These are phyloP conservation scores for Drosophila lacicola DNA, from an alignment of 2,888 invertebrate genomes.

Conservation along the genomic window DNA sequence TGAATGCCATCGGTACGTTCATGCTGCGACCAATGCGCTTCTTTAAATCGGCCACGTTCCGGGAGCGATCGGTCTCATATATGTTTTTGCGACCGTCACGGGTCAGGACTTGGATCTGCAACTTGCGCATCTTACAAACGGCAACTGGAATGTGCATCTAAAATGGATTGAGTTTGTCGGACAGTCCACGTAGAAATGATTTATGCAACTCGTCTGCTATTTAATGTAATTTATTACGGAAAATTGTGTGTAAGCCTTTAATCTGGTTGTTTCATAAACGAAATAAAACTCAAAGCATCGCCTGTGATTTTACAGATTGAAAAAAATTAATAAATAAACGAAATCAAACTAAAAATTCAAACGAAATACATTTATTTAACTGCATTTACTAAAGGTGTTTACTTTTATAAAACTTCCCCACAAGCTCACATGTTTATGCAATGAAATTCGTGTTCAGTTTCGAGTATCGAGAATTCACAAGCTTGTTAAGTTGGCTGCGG, in stretches of 20 bases:
- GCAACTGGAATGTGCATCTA: conserved; percentile 3
- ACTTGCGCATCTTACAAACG: conserved; percentile 40
- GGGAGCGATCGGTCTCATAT: conserved; percentile 57
- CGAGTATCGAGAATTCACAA: too few species aligned
- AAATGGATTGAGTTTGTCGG: conserved; percentile 1
- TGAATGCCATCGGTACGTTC: conserved; percentile 68
- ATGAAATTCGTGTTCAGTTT: not conserved
- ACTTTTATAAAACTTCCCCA: not conserved
- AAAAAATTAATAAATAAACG: not conserved
- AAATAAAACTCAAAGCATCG: conserved; percentile 23
- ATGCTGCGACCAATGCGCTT: conserved; percentile 50
- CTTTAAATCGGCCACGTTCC: conserved; percentile 58
- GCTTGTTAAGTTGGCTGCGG: too few species aligned
- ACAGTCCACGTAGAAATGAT: conserved; percentile 11
- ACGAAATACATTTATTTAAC: too few species aligned
- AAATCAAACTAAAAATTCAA: too few species aligned
- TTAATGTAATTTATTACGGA: conserved; percentile 11
- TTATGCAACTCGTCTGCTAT: conserved; percentile 1
- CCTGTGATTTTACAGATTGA: not conserved
- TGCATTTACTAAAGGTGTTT: not conserved
- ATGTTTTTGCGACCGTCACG: conserved; percentile 58
- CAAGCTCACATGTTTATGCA: not conserved
- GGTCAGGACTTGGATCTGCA: conserved; percentile 58
- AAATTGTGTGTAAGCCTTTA: conserved; percentile 2
- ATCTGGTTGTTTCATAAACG: conserved; percentile 2